These are phyloP conservation scores for Sebastes vulpes DNA, from an alignment of 2,797 vertebrate species.

Conservation along the genomic window DNA sequence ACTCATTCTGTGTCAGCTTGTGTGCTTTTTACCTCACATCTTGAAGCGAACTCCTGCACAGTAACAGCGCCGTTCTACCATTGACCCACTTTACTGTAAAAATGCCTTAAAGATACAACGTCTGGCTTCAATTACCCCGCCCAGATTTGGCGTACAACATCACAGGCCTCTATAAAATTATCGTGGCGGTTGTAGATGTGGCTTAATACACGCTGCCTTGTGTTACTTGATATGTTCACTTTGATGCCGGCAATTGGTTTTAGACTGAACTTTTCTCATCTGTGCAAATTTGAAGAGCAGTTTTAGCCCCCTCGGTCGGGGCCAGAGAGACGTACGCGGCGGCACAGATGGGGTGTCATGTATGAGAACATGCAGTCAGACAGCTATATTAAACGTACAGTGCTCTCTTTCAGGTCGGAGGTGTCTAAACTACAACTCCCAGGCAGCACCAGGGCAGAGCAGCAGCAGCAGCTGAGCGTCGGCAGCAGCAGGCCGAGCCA, in stretches of 20 bases:
- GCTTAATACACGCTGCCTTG: slow-evolving; percentile 62
- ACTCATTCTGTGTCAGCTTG: neutral
- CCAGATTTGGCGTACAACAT: slow-evolving; percentile 73
- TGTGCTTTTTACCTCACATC: slow-evolving; percentile 26
- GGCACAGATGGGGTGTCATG: neutral
- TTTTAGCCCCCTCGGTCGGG: slow-evolving; percentile 3
- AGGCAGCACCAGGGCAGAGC: slow-evolving; percentile 49
- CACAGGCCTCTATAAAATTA: slow-evolving; percentile 80
- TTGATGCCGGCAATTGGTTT: slow-evolving; percentile 66
- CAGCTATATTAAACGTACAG: neutral
- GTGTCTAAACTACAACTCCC: slow-evolving; percentile 57
- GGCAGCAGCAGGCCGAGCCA: neutral
- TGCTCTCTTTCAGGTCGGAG: slow-evolving; percentile 81
- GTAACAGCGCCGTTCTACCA: slow-evolving; percentile 29
- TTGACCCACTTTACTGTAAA: slow-evolving; percentile 79
- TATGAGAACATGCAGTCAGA: neutral
- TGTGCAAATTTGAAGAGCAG: slow-evolving; percentile 29
- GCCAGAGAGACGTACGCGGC: neutral
- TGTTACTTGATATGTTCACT: slow-evolving; percentile 72
- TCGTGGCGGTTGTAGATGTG: slow-evolving; percentile 74
- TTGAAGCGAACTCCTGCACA: slow-evolving; percentile 25
- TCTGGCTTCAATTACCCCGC: slow-evolving; percentile 86
- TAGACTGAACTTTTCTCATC: slow-evolving; percentile 37
- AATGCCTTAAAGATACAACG: slow-evolving; percentile 70
- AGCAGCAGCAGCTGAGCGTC: slow-evolving; percentile 53